phyloP scores from a whole-genome alignment of 2,888 invertebrate genomes.

The Ceratothoa steindachneri region DNA sequence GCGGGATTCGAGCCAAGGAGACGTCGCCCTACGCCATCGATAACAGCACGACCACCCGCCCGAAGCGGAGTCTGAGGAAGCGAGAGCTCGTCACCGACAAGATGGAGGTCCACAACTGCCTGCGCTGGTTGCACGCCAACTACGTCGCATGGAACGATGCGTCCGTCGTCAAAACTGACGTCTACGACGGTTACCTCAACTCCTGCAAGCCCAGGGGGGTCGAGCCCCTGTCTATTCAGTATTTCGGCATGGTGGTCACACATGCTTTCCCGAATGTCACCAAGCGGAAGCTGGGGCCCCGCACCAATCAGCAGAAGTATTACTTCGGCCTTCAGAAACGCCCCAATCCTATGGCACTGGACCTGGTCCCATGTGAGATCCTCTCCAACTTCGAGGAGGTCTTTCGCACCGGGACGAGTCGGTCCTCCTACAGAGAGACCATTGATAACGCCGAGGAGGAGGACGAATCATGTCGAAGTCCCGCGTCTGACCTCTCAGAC shows the following conservation, averaged over 20 bases:
- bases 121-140: slow-evolving; percentile 39
- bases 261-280: slow-evolving; percentile 28
- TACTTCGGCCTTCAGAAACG: slow-evolving; percentile 42
- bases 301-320: slow-evolving; percentile 40
- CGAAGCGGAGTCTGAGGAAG: slow-evolving; percentile 42
- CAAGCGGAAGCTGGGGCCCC: slow-evolving; percentile 24
- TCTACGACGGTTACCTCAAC: slow-evolving; percentile 37
- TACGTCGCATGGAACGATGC: slow-evolving; percentile 22
- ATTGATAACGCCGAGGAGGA: slow-evolving; percentile 36
- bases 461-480: slow-evolving; percentile 32
- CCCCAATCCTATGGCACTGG: slow-evolving; percentile 26
- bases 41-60: slow-evolving; percentile 42
- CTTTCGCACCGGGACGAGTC: slow-evolving; percentile 21
- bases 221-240: slow-evolving; percentile 33
- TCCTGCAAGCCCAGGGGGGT: slow-evolving; percentile 25
- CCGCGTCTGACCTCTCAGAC: slow-evolving; percentile 40
- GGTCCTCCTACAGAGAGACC: slow-evolving; percentile 26
- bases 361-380: slow-evolving; percentile 23
- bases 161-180: slow-evolving; percentile 24
- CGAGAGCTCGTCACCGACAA: slow-evolving; percentile 40
- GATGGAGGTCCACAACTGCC: slow-evolving; percentile 30
- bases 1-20: slow-evolving; percentile 45
- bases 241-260: slow-evolving; percentile 35
- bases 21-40: slow-evolving; percentile 37
- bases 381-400: slow-evolving; percentile 28